Conservation (phyloP, 2,113 vertebrate genomes). For the Macrotis lagotis region DNA sequence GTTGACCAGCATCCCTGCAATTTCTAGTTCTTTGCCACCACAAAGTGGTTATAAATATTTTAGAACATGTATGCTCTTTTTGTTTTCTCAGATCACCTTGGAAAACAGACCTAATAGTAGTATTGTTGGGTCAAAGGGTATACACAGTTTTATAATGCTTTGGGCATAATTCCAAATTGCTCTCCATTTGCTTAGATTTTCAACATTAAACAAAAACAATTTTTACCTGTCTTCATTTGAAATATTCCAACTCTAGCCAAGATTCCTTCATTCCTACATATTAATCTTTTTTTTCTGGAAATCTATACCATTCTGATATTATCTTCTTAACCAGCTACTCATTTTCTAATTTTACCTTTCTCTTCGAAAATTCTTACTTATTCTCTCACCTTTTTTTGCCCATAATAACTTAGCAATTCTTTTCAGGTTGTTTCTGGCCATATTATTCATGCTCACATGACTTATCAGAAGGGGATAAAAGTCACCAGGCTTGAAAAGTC, state of each 20-base stretch:
- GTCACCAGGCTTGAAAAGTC: neutral
- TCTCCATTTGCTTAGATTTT: neutral
- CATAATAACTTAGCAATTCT: neutral
- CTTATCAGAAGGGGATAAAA: neutral
- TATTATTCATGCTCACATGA: neutral
- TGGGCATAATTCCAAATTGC: neutral
- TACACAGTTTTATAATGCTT: neutral
- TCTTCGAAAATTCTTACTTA: neutral
- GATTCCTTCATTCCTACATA: neutral
- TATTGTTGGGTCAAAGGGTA: neutral
- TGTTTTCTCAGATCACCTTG: neutral
- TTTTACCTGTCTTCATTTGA: neutral
- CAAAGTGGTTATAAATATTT: neutral
- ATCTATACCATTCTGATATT: neutral
- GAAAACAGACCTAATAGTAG: neutral
- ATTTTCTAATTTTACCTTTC: neutral
- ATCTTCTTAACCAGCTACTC: neutral
- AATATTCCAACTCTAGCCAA: neutral
- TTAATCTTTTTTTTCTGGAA: neutral
- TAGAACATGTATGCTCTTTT: neutral
- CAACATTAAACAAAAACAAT: neutral
- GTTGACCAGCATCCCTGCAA: neutral
- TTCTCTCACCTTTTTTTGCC: neutral
- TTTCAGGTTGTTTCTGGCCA: neutral
- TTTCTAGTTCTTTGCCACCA: neutral